These are phyloP conservation scores for Rhincodon typus DNA, from an alignment of 2,797 vertebrate genomes.

Conservation along the genomic window DNA sequence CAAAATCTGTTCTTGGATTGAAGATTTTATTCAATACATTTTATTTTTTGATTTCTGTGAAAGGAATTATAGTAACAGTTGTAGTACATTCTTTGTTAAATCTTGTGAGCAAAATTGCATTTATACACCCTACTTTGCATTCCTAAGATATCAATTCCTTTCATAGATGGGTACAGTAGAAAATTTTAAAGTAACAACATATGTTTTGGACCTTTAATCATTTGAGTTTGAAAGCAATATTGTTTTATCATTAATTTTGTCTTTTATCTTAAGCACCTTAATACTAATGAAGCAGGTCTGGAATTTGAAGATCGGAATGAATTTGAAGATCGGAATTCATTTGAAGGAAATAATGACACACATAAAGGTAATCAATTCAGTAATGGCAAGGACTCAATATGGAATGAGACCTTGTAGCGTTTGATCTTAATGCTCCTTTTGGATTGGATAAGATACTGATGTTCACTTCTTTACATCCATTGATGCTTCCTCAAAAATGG, in stretches of 20 bases:
- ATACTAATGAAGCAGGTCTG: not conserved
- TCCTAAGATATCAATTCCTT: not conserved
- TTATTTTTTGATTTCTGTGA: not conserved
- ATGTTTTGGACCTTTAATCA: not conserved
- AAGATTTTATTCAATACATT: not conserved
- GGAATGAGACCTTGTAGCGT: not conserved
- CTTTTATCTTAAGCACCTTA: not conserved
- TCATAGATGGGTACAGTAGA: not conserved
- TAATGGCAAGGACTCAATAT: not conserved
- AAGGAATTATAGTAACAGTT: not conserved
- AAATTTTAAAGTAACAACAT: not conserved
- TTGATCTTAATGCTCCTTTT: not conserved
- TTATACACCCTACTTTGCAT: not conserved
- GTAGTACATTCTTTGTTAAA: not conserved
- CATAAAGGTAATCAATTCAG: not conserved
- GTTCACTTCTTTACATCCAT: not conserved
- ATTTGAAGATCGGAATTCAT: not conserved
- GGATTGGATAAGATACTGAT: not conserved
- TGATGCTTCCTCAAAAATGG: not conserved
- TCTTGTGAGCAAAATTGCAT: not conserved
- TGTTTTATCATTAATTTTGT: conserved; percentile 1
- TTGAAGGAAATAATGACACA: conserved; percentile 6
- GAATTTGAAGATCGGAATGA: too few species aligned
- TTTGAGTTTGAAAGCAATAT: not conserved
- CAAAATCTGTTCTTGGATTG: not conserved